A percentile compares a stretch with the other conserved stretches of the same genome.
phyloP scores from a whole-genome alignment of 2,888 invertebrate species.

The Agrypnus murinus region DNA sequence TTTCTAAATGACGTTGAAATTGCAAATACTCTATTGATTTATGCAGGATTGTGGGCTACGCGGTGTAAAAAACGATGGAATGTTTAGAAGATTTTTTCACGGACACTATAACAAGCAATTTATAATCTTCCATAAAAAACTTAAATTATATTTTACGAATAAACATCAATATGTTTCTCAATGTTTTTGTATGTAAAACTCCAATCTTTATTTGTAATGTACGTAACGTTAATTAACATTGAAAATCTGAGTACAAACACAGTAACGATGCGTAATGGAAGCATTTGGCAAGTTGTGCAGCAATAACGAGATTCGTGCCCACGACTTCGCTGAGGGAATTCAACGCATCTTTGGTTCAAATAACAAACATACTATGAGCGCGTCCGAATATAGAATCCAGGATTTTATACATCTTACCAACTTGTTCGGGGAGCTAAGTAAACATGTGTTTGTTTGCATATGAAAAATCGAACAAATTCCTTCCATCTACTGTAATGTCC shows the following conservation, averaged over 20 bases:
- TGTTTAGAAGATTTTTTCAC: no score
- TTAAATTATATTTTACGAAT: no score
- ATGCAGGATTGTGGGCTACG: no score
- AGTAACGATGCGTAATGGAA: conserved; percentile 23
- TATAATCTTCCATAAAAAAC: no score
- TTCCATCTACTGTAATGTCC: conserved; percentile 54
- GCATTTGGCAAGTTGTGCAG: conserved; percentile 28
- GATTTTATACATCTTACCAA: conserved; percentile 65
- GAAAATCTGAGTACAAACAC: conserved; percentile 25
- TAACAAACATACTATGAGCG: conserved; percentile 64
- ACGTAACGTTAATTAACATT: conserved; percentile 17
- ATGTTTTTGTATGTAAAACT: no score
- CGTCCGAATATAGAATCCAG: conserved; percentile 65
- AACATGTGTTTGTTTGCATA: conserved; percentile 66
- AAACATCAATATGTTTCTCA: no score
- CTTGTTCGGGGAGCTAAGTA: conserved; percentile 65
- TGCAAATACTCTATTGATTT: no score
- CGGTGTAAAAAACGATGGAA: no score
- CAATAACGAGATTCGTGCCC: conserved; percentile 66
- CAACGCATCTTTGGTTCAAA: conserved; percentile 64
- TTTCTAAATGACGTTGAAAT: no score
- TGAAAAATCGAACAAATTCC: conserved; percentile 64
- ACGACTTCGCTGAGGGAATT: conserved; percentile 62
- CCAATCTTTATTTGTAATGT: no score
- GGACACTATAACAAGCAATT: no score